Percentiles rank a stretch among this genome's conserved stretches.
Evolutionary conservation across 2,113 vertebrate genomes (phyloP).

Genomic region (Pomatostomus ruficeps): DNA sequence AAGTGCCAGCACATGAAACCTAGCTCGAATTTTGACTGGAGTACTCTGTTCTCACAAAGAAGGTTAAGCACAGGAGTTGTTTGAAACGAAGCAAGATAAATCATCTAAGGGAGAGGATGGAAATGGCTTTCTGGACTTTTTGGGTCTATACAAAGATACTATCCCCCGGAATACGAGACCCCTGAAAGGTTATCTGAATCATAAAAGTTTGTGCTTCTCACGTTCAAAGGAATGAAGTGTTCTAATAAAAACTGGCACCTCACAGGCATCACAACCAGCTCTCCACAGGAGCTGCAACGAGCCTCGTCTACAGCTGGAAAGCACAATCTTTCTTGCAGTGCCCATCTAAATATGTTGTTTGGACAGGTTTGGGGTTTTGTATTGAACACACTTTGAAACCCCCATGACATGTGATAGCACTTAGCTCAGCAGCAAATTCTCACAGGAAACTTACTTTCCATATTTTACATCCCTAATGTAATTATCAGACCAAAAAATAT

Average conservation of each 20-base stretch:
- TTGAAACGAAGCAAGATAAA: neutral
- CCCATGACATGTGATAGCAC: neutral
- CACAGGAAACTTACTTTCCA: neutral
- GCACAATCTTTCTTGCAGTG: neutral
- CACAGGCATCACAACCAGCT: neutral
- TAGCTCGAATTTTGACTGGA: neutral
- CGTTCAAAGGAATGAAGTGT: neutral
- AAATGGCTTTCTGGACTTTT: neutral
- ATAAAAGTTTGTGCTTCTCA: neutral
- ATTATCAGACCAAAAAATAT: neutral
- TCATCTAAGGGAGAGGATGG: neutral
- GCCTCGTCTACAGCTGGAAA: neutral
- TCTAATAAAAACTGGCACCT: neutral
- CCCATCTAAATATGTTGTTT: neutral
- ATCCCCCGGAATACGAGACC: neutral
- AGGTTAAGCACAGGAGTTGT: neutral
- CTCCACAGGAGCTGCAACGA: neutral
- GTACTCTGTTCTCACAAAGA: neutral
- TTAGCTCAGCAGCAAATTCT: neutral
- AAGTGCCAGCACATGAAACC: neutral
- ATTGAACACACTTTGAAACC: neutral
- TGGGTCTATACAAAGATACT: neutral
- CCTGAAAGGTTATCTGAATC: slow-evolving; percentile 11
- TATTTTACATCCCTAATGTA: neutral
- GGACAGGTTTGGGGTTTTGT: neutral